A percentile compares a stretch with the other conserved stretches of the same genome.
phyloP scores from a whole-genome alignment of 2,797 vertebrate species.

The Pteropus rufus region DNA sequence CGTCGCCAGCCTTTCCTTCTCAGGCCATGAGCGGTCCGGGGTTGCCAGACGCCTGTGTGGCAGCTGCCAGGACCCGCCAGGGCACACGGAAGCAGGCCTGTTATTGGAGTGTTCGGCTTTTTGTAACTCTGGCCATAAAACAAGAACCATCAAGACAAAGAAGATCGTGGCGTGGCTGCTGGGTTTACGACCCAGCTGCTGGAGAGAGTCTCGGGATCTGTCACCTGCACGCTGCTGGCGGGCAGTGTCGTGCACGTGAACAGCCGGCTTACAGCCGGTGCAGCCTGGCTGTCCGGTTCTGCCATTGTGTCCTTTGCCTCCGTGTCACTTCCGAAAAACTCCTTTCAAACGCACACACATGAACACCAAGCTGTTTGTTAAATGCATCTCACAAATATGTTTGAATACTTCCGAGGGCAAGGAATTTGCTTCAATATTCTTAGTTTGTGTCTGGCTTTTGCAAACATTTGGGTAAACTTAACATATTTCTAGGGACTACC shows the following conservation, averaged over 20 bases:
- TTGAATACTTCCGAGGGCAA: background rate
- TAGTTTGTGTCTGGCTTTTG: background rate
- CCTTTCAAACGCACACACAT: background rate
- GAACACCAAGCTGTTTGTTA: background rate
- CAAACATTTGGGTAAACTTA: background rate
- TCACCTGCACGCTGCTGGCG: background rate
- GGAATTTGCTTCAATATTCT: background rate
- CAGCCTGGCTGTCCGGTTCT: background rate
- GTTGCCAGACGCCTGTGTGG: background rate
- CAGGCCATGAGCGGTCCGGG: background rate
- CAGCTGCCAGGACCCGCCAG: background rate
- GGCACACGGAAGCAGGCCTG: background rate
- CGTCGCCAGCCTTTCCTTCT: constrained; percentile 13
- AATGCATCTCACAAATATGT: background rate
- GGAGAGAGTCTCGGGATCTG: background rate
- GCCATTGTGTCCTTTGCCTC: background rate
- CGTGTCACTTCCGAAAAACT: background rate
- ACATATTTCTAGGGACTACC: background rate
- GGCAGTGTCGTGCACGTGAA: background rate
- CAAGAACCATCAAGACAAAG: background rate
- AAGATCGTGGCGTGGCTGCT: background rate
- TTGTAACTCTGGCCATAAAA: background rate
- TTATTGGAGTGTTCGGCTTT: background rate
- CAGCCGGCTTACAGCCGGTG: background rate
- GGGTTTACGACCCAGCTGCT: background rate